phyloP scores from a whole-genome alignment of 2,797 vertebrate species.

The Valencia hispanica region DNA sequence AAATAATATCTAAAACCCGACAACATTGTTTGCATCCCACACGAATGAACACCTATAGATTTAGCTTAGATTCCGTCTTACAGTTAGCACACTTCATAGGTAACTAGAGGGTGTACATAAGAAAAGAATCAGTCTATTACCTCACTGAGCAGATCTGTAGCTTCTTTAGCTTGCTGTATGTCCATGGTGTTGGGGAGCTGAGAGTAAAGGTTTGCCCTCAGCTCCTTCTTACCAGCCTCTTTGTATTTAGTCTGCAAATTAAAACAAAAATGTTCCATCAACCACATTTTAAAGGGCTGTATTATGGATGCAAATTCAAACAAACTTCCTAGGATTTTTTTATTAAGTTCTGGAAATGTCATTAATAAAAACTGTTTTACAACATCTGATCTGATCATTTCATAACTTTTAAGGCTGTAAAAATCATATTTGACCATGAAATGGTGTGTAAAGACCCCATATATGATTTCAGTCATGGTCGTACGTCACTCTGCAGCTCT shows the following conservation, averaged over 20 bases:
- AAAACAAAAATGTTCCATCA: not conserved
- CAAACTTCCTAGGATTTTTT: not conserved
- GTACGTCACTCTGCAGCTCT: constrained; percentile 72
- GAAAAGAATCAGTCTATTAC: constrained; percentile 61
- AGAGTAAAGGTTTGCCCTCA: constrained; percentile 82
- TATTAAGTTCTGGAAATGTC: not conserved
- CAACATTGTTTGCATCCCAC: too few species aligned
- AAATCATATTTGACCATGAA: not conserved
- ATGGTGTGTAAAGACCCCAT: not conserved
- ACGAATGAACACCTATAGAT: too few species aligned
- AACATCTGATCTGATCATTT: not conserved
- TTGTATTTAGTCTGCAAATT: constrained; percentile 86
- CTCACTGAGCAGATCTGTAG: constrained; percentile 88
- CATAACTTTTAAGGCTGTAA: not conserved
- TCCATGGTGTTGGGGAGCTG: constrained; percentile 88
- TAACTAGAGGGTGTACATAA: too few species aligned
- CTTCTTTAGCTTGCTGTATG: constrained; percentile 85
- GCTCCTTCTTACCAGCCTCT: constrained; percentile 79
- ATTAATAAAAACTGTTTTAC: not conserved
- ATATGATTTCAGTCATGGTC: not conserved
- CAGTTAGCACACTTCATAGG: not conserved
- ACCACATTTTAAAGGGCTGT: not conserved
- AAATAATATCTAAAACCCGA: too few species aligned
- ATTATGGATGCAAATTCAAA: not conserved
- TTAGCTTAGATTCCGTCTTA: not conserved